Conservation (phyloP, 2,113 vertebrate genomes). For the Neodon shergylaensis region DNA sequence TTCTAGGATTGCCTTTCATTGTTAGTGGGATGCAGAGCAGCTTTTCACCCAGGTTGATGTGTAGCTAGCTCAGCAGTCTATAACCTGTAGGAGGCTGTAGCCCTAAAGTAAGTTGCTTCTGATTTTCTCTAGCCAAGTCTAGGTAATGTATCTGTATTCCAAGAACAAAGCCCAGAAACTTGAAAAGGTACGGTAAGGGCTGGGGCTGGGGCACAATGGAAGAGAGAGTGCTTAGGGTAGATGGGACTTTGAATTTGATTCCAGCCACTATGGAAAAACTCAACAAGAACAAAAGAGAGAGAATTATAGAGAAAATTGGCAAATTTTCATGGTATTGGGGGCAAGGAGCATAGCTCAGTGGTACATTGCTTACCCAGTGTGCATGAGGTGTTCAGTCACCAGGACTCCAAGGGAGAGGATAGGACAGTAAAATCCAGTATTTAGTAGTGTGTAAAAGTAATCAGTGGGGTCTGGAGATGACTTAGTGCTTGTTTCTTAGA, state of each 20-base stretch:
- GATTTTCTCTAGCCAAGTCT: background rate
- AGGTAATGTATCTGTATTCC: background rate
- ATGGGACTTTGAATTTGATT: background rate
- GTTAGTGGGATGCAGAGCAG: background rate
- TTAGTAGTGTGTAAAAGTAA: background rate
- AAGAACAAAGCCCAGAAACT: background rate
- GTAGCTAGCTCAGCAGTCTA: background rate
- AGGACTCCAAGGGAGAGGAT: background rate
- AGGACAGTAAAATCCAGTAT: background rate
- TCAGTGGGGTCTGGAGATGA: background rate
- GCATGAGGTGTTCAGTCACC: background rate
- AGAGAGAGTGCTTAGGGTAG: too few species aligned
- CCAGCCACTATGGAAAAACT: background rate
- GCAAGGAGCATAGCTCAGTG: background rate
- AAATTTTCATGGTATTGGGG: background rate
- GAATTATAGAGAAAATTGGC: too few species aligned
- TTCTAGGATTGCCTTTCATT: background rate
- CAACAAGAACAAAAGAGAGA: background rate
- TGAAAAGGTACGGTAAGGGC: background rate
- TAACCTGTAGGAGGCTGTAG: background rate
- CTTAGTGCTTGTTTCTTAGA: background rate
- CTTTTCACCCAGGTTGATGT: background rate
- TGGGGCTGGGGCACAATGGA: background rate
- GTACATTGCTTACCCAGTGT: background rate
- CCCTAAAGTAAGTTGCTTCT: background rate